These are phyloP conservation scores for Neostethus bicornis DNA, from an alignment of 2,797 vertebrate genomes.

Conservation along the genomic window DNA sequence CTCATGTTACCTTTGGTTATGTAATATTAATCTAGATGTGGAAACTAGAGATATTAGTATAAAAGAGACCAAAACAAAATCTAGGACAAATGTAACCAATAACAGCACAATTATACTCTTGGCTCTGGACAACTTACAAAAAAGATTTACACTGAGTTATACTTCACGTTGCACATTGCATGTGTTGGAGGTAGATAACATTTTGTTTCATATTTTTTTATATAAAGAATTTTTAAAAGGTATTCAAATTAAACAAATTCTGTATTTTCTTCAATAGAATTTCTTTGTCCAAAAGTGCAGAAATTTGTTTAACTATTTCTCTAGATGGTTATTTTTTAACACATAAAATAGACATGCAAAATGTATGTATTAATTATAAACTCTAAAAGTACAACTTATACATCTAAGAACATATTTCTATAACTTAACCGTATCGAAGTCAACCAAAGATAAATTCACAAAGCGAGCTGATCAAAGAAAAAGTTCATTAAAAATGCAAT, in stretches of 20 bases:
- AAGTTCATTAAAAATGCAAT: background rate
- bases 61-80: constrained; percentile 17
- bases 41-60: constrained; percentile 37
- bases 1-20: constrained; percentile 27
- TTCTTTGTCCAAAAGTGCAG: background rate
- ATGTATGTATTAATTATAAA: too few species aligned
- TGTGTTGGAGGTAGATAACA: background rate
- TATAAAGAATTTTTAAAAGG: too few species aligned
- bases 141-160: constrained; percentile 4
- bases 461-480: constrained; percentile 2
- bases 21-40: constrained; percentile 28
- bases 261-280: too few species aligned
- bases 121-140: constrained; percentile 14
- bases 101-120: background rate
- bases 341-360: too few species aligned
- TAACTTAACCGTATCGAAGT: too few species aligned
- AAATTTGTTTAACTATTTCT: background rate
- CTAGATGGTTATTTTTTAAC: background rate
- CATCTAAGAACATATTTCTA: too few species aligned
- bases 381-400: too few species aligned
- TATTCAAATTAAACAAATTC: too few species aligned
- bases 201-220: background rate
- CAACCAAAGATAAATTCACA: background rate
- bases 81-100: constrained; percentile 17
- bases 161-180: constrained; percentile 9